Conservation (phyloP, 2,797 vertebrate genomes). For the Heteromormyrus szaboi region DNA sequence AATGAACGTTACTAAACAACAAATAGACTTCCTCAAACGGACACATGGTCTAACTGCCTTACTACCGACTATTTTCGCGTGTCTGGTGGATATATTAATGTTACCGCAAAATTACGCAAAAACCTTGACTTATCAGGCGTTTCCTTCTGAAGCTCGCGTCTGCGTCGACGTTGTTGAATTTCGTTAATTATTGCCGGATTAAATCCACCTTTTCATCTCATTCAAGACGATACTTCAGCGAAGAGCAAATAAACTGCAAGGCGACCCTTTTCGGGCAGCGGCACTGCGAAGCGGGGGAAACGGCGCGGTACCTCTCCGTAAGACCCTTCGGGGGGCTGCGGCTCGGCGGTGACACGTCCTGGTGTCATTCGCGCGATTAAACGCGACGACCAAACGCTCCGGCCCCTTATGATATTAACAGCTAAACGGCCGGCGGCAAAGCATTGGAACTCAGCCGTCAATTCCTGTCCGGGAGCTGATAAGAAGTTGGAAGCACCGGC, state of each 20-base stretch:
- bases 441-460: background rate
- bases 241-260: background rate
- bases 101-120: background rate
- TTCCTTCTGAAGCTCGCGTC: background rate
- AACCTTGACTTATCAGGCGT: background rate
- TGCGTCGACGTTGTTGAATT: background rate
- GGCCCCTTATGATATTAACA: background rate
- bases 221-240: background rate
- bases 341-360: background rate
- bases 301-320: background rate
- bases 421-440: background rate
- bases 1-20: background rate
- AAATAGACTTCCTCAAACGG: background rate
- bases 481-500: background rate
- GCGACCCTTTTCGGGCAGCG: background rate
- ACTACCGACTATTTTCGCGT: background rate
- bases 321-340: background rate
- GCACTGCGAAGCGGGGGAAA: background rate
- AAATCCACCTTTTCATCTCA: background rate
- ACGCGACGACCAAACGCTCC: background rate
- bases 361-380: background rate
- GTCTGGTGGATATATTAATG: background rate
- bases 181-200: background rate
- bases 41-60: background rate
- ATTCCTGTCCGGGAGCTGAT: background rate